Evolutionary conservation across 2,888 invertebrate species (phyloP), one percentile per base, ranked within the genome.

Genomic region (Caenorhabditis sinica): DNA sequence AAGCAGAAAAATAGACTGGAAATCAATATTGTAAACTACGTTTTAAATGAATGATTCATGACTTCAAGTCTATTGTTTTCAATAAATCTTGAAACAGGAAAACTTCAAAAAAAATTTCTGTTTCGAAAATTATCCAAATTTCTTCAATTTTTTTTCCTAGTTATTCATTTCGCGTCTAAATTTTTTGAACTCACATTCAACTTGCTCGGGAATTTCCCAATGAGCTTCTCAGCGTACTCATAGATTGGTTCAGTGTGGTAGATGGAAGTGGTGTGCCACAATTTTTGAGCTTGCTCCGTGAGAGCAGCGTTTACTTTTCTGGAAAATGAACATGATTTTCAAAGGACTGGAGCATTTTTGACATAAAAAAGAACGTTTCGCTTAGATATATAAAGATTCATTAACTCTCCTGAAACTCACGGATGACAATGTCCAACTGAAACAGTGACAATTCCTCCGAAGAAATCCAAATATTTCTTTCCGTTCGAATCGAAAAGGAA

Each of bases 401-500:
- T n/a, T n/a, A n/a, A n/a, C n/a, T n/a, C n/a, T n/a, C n/a, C 20
- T 20, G 1, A 43, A 73, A 88, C 82, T 72, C 94, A 97, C 97
- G 98, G 97, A 94, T 98, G 98, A 93, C 97, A 97, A 93, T 98
- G 98, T 28, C 98, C 98, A 2, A 98, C 97, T 73, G 97, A 97
- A 69, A 98, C 96, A 0, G 98, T 99, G 20, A 97, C 97, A 90
- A 99, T 98, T 9, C 98, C 98, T 6, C 95, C 98, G 93, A 97
- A 97, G 94, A 98, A 95, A 93, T 99, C 98, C 87, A 99, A 94
- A 93, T 97, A 99, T 90, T 96, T 95, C 73, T 87, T 87, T 43
- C 87, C 87, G 43, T 86, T 80, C n/a, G 73, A 49, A 69, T 90
- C 89, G 36, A 69, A 90, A 36, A 90, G 84, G 68, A 87, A 90